Evolutionary conservation across 2,888 invertebrate species (phyloP), one percentile per base, ranked within the genome.

Genomic region (Diachrysia chrysitis): DNA sequence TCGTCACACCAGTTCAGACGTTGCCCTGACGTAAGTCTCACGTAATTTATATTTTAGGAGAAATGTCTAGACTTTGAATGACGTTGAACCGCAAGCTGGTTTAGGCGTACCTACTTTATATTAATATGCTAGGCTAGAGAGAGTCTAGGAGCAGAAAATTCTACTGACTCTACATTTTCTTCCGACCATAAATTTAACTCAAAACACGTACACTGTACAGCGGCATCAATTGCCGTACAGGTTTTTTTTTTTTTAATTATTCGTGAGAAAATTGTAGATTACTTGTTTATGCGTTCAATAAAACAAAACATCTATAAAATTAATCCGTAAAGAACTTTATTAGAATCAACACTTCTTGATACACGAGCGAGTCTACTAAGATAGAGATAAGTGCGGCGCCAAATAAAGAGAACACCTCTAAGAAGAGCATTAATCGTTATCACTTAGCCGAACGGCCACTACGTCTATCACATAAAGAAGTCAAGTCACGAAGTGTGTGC

Each of bases 401-500:
- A 75, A 81, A 81, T 80, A 73, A 80, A 78, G 78, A 71, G 69
- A 69, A 71, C 69, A 63, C 76, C 66, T 69, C 66, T 78, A 70
- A 78, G 75, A 66, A 69, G 67, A 60, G 69, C 81, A 84, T 83
- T 83, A 83, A 86, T 84, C 81, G 85, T 82, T 83, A 84, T 82
- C 83, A 80, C 83, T 84, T 82, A 81, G 73, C 76, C 55, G 58
- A 69, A 73, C 62, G 69, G 70, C 74, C 65, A 79, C 81, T 79
- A 76, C 71, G 78, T 82, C 81, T 82, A 84, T 75, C 78, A 81
- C 83, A 87, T 89, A 87, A 86, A 89, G 87, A 87, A 91, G 83
- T 87, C 87, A 69, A 87, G 87, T 89, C 89, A 89, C 89, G 87
- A 83, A 85, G 83, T 83, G 83, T 84, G 83, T 83, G 83, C 72